Evolutionary conservation across 2,888 invertebrate genomes (phyloP), one percentile per base, ranked within the genome.

Genomic region (Meteorus cinctellus): DNA sequence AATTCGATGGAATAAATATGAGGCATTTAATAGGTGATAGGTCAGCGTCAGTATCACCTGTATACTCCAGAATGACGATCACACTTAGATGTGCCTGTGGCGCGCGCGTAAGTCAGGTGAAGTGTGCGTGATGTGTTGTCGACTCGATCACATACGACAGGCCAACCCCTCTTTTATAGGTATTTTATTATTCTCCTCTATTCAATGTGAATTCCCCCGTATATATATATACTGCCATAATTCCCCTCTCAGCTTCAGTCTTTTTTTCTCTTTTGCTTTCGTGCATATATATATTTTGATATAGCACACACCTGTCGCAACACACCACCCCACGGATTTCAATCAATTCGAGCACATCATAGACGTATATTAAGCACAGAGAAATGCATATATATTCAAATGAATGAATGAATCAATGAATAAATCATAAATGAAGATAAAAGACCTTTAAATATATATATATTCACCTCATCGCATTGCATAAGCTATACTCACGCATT

Each of bases 21-120:
- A 73, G 65, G 60, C 10, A 68, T 69, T 62, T 69, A 69, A 63
- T 45, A 76, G 67, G 59, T 71, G 79, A 72, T 78, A 79, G 79
- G 79, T 79, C 79, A 79, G 78, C 75, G 65, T 45, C 69, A 19
- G 70, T 31, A 29, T 41, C 29, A 68, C 29, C 29, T 34, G 63
- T 72, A 77, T 60, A 45, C 68, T 48, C 27, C 24, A 60, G 69
- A 77, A 77, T 79, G 74, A 77, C 77, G 45, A 66, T 65, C 45
- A 45, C 45, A 45, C 45, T 45, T 10, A 14, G 10, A 45, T 45
- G 10, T 48, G 5, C 75, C 73, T 69, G 62, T 69, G 62, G 10
- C 77, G 66, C 63, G 51, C 59, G 66, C 67, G 45, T 55, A 31
- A 45, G 68, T 71, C 59, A 66, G 66, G 70, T 78, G 72, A 72